Percentiles rank a stretch among this genome's conserved stretches.
Conservation (phyloP, 2,888 invertebrate species). For the Amphipyra berbera region DNA sequence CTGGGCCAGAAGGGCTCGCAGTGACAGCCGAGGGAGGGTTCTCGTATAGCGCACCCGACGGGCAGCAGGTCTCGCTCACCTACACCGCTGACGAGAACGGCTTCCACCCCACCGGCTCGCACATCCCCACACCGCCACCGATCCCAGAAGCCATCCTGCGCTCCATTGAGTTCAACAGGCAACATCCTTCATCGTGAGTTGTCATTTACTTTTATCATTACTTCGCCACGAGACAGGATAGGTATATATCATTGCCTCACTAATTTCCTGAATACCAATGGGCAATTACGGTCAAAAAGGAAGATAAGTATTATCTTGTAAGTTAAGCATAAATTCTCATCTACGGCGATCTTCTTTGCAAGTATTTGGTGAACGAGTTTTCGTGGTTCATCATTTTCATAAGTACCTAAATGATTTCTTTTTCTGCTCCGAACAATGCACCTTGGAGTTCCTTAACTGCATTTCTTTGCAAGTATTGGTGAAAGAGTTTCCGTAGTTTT, state of each 20-base stretch:
- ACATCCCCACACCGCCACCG: slow-evolving; percentile 90
- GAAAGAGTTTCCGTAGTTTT: no score
- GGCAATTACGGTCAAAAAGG: neutral
- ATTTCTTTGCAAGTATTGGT: no score
- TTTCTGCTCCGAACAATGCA: no score
- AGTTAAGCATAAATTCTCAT: neutral
- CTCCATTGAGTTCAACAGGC: slow-evolving; percentile 80
- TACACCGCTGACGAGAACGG: slow-evolving; percentile 93
- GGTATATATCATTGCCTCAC: no score
- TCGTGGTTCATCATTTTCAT: no score
- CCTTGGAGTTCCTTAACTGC: no score
- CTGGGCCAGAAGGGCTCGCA: slow-evolving; percentile 82
- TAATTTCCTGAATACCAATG: neutral
- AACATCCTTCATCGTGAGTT: slow-evolving; percentile 76
- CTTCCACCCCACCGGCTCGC: slow-evolving; percentile 90
- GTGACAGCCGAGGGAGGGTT: slow-evolving; percentile 91
- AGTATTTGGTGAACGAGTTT: no score
- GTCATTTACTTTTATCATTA: neutral
- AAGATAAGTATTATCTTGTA: neutral
- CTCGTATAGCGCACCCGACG: slow-evolving; percentile 91
- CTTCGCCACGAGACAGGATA: neutral
- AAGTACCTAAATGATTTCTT: no score
- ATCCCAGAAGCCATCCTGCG: slow-evolving; percentile 89
- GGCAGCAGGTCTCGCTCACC: slow-evolving; percentile 89
- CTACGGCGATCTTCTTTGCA: no score